Evolutionary conservation across 1,140 invertebrate species (phyloP).

Genomic region (Teleopsis dalmanni): DNA sequence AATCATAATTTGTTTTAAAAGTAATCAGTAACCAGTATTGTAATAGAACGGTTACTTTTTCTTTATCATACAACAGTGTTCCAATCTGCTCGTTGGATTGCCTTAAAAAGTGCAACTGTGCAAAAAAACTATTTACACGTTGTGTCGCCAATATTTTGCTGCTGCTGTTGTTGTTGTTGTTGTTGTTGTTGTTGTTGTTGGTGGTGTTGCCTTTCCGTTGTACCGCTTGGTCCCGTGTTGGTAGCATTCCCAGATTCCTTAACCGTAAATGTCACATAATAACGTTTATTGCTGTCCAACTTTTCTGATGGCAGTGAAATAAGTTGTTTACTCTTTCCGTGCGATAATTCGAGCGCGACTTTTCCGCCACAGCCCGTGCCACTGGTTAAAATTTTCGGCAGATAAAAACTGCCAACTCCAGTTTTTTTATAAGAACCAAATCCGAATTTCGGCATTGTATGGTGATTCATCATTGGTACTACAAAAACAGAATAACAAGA

Average conservation of each 20-base stretch:
- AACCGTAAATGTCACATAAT: constrained; percentile 83
- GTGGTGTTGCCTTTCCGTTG: constrained; percentile 2
- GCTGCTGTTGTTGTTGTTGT: neutral
- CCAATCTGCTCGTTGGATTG: neutral
- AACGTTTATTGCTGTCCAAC: constrained; percentile 78
- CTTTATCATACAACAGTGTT: no score
- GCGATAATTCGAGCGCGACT: constrained; percentile 68
- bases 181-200: neutral
- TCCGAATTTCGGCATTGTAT: constrained; percentile 62
- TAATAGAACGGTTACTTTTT: no score
- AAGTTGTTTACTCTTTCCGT: constrained; percentile 71
- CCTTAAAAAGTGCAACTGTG: neutral
- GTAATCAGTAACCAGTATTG: no score
- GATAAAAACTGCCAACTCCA: constrained; percentile 43
- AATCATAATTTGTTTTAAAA: no score
- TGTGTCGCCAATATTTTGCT: constrained; percentile 1
- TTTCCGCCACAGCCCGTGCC: constrained; percentile 35
- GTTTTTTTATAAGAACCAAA: constrained; percentile 43
- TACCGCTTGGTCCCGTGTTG: constrained; percentile 9
- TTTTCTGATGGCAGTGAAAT: constrained; percentile 77
- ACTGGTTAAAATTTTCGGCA: constrained; percentile 42
- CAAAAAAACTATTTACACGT: no score
- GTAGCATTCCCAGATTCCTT: constrained; percentile 49
- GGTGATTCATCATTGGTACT: constrained; percentile 66
- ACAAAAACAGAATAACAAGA: constrained; percentile 12